Conservation (phyloP, 2,797 vertebrate species). For the Ibycter americanus region DNA sequence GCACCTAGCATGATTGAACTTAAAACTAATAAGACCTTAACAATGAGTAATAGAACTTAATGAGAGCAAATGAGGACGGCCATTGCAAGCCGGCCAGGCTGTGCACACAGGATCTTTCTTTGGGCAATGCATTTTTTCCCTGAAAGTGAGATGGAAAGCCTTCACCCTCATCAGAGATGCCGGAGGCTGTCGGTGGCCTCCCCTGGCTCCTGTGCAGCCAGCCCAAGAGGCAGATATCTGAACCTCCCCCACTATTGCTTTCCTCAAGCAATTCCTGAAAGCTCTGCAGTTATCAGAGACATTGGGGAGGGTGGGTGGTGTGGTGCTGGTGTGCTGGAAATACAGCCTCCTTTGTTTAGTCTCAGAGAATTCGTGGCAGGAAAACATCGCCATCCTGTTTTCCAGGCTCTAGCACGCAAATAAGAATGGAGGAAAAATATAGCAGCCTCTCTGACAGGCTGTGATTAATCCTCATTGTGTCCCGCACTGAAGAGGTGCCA, state of each 20-base stretch:
- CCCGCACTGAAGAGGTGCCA: not conserved
- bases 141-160: not conserved
- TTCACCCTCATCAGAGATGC: not conserved
- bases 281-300: not conserved
- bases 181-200: not conserved
- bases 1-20: not conserved
- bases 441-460: not conserved
- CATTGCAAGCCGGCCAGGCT: not conserved
- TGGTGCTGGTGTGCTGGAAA: constrained; percentile 47
- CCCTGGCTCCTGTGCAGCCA: not conserved
- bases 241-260: not conserved
- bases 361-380: constrained; percentile 38
- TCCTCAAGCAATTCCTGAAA: not conserved
- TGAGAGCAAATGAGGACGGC: fast-evolving
- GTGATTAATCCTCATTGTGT: constrained; percentile 55
- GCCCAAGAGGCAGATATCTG: not conserved
- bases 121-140: not conserved
- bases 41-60: not conserved
- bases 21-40: not conserved
- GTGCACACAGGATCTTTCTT: not conserved
- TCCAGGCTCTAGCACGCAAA: constrained; percentile 48
- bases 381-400: constrained; percentile 71
- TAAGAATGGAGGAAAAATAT: constrained; percentile 53
- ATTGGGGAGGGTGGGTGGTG: not conserved
- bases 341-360: constrained; percentile 68